These are phyloP conservation scores for Artemia sinica DNA, from an alignment of 2,888 invertebrate genomes.

Conservation along the genomic window DNA sequence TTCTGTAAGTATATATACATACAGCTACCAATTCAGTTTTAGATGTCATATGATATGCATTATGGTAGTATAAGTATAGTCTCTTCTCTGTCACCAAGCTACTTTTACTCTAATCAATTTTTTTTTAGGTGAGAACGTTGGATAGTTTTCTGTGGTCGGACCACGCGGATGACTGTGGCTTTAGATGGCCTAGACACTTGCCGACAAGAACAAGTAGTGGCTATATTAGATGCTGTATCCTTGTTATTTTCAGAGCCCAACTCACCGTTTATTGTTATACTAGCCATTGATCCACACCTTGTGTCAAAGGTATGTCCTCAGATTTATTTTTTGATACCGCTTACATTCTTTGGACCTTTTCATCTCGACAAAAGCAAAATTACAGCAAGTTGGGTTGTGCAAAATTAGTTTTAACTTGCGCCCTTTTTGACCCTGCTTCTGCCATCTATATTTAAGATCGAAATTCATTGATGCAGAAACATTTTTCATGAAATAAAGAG, in stretches of 20 bases:
- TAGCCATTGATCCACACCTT: constrained; percentile 96
- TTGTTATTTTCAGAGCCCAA: constrained; percentile 82
- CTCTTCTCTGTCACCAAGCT: too few relatives aligned
- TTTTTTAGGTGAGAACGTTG: constrained; percentile 55
- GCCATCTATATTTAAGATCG: not conserved
- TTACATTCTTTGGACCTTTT: constrained; percentile 16
- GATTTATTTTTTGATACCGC: constrained; percentile 22
- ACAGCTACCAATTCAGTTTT: too few relatives aligned
- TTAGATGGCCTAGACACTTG: constrained; percentile 95
- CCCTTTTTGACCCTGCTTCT: not conserved
- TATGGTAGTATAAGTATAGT: too few relatives aligned
- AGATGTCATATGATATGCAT: too few relatives aligned
- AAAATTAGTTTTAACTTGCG: constrained; percentile 17
- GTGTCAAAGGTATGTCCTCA: constrained; percentile 62
- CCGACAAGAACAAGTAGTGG: constrained; percentile 84
- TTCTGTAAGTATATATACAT: too few relatives aligned
- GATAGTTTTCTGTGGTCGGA: constrained; percentile 85
- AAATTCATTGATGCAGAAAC: too few relatives aligned
- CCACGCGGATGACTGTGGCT: constrained; percentile 82
- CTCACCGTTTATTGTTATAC: constrained; percentile 83
- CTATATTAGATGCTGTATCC: constrained; percentile 83
- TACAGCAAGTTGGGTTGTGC: constrained; percentile 27
- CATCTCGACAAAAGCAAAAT: constrained; percentile 14
- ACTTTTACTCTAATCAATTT: too few relatives aligned
- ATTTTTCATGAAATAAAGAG: too few relatives aligned